Conservation (phyloP, 2,113 vertebrate genomes). For the Stegostoma tigrinum region DNA sequence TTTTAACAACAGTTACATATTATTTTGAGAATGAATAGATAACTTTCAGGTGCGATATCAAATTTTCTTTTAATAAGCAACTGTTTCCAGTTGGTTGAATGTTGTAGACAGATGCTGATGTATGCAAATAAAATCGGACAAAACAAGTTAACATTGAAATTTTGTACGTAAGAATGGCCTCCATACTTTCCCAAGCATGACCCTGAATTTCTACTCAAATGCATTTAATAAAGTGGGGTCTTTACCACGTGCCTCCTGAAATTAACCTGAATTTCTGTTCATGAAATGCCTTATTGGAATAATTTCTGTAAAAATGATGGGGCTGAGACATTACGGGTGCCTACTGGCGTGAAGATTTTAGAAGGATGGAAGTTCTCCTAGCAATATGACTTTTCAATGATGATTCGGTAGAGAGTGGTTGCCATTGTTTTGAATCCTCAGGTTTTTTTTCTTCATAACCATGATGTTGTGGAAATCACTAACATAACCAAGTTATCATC, state of each 20-base stretch:
- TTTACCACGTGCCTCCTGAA: background rate
- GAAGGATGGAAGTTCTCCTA: background rate
- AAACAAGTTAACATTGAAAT: background rate
- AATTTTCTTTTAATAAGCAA: background rate
- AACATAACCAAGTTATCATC: too few species aligned
- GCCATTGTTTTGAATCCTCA: background rate
- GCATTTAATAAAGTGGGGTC: background rate
- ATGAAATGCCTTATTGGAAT: background rate
- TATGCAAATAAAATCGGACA: background rate
- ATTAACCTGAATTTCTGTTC: background rate
- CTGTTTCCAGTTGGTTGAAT: background rate
- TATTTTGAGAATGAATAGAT: background rate
- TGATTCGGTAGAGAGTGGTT: background rate
- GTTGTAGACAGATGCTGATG: background rate
- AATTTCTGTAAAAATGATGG: background rate
- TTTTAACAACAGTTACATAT: background rate
- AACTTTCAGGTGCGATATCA: background rate
- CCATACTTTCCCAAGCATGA: background rate
- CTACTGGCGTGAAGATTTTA: background rate
- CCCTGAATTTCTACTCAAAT: background rate
- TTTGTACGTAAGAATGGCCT: background rate
- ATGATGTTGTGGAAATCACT: too few species aligned
- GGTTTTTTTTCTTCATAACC: too few species aligned
- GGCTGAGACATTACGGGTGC: background rate
- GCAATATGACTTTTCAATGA: background rate